Percentiles rank a stretch among this genome's conserved stretches.
phyloP scores from a whole-genome alignment of 35 echinoderm and acorn worm genomes.

The Anneissia japonica region DNA sequence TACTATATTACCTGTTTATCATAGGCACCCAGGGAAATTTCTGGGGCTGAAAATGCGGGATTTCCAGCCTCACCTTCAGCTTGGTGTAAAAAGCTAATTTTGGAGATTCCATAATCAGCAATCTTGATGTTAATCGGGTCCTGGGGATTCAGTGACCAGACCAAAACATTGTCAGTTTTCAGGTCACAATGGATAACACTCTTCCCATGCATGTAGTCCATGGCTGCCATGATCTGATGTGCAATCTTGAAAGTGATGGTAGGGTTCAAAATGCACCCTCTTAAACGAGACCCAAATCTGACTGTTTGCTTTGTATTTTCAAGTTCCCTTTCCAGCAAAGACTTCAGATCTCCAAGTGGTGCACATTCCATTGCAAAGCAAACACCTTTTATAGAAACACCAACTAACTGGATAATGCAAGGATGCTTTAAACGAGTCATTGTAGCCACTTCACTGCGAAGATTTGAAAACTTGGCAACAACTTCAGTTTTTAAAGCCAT shows the following conservation, averaged over 20 bases:
- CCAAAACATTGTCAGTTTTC: constrained; percentile 14
- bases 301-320: background rate
- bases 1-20: constrained; percentile 15
- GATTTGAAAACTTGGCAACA: background rate
- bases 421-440: background rate
- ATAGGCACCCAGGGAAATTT: background rate
- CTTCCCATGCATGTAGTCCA: background rate
- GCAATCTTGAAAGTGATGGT: constrained; percentile 13
- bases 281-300: background rate
- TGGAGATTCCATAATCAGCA: constrained; percentile 12
- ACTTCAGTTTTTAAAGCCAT: background rate
- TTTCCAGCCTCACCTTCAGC: background rate
- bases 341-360: background rate
- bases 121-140: background rate
- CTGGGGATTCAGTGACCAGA: background rate
- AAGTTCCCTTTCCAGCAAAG: background rate
- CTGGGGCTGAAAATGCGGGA: constrained; percentile 2
- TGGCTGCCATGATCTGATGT: background rate
- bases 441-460: constrained; percentile 1
- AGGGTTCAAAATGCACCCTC: background rate
- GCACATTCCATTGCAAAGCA: constrained; percentile 13
- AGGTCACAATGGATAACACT: constrained; percentile 8
- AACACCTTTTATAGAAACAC: background rate
- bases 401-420: constrained; percentile 4
- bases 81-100: background rate